phyloP scores from a whole-genome alignment of 2,797 vertebrate species.

The Microchirus variegatus region DNA sequence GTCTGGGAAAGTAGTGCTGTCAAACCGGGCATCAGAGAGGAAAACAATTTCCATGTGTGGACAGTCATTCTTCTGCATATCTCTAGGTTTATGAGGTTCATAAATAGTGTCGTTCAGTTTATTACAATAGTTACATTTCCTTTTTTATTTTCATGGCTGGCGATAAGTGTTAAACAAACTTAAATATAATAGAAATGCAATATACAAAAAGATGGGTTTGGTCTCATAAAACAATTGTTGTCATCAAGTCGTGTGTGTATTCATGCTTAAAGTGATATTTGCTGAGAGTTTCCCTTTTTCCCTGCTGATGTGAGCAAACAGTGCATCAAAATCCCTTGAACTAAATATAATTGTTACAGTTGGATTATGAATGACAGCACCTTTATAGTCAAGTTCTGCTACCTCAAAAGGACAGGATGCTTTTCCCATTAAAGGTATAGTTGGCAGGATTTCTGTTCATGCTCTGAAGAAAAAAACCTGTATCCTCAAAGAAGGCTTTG shows the following conservation, averaged over 20 bases:
- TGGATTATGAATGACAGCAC: no score
- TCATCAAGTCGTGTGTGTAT: no score
- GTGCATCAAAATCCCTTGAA: no score
- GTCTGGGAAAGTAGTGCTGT: slow-evolving; percentile 14
- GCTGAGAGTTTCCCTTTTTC: no score
- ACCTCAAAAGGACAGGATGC: no score
- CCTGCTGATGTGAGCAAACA: no score
- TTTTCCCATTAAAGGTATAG: no score
- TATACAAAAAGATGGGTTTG: slow-evolving; percentile 38
- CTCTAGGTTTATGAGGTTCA: slow-evolving; percentile 18
- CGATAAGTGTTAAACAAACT: slow-evolving; percentile 20
- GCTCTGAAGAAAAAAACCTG: no score
- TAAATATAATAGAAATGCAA: slow-evolving; percentile 40
- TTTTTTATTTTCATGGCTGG: not conserved
- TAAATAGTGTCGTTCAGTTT: slow-evolving; percentile 13
- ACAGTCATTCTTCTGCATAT: slow-evolving; percentile 34
- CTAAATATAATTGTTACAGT: no score
- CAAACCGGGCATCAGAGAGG: slow-evolving; percentile 15
- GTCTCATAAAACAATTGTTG: slow-evolving; percentile 22
- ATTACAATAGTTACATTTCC: slow-evolving; percentile 8
- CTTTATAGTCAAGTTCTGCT: no score
- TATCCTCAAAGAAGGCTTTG: no score
- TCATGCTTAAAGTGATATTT: slow-evolving; percentile 3
- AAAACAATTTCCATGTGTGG: slow-evolving; percentile 21
- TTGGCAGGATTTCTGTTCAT: no score